Evolutionary conservation across 2,888 invertebrate genomes (phyloP).

Genomic region (Coelinius sp.): DNA sequence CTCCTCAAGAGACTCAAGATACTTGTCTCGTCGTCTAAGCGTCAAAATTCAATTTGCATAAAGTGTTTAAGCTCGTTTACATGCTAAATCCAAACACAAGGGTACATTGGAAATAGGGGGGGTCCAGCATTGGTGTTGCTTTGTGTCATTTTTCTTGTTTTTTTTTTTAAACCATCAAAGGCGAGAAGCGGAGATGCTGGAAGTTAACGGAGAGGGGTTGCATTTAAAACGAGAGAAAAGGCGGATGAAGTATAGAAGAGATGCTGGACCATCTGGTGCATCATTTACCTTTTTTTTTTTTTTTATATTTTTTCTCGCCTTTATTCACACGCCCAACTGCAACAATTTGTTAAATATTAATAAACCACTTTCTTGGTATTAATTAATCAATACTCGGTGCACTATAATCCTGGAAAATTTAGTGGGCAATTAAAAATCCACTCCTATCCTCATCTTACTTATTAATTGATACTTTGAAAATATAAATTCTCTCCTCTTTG

Average conservation of each 20-base stretch:
- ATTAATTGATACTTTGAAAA: not conserved
- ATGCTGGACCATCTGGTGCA: slow-evolving; percentile 23
- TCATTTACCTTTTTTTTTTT: slow-evolving; percentile 9
- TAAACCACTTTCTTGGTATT: not conserved
- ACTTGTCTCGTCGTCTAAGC: slow-evolving; percentile 31
- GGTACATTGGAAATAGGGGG: slow-evolving; percentile 24
- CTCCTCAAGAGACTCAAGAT: slow-evolving; percentile 23
- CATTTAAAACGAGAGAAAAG: not conserved
- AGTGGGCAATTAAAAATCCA: not conserved
- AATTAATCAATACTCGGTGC: not conserved
- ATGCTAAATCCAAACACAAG: slow-evolving; percentile 49
- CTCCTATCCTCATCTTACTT: not conserved
- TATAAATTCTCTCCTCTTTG: not conserved
- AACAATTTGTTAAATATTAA: slow-evolving; percentile 16
- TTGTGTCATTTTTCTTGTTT: slow-evolving; percentile 43
- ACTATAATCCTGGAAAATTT: not conserved
- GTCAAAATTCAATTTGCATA: slow-evolving; percentile 55
- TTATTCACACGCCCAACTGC: not conserved
- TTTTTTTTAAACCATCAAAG: slow-evolving; percentile 21
- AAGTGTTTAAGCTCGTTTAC: slow-evolving; percentile 57
- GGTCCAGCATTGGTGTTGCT: slow-evolving; percentile 5
- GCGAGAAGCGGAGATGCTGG: slow-evolving; percentile 34
- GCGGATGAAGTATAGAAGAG: slow-evolving; percentile 16
- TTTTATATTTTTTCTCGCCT: not conserved
- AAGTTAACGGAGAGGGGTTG: not conserved